phyloP scores from a whole-genome alignment of 1,140 invertebrate species.

The Zaprionus kolodkinae region DNA sequence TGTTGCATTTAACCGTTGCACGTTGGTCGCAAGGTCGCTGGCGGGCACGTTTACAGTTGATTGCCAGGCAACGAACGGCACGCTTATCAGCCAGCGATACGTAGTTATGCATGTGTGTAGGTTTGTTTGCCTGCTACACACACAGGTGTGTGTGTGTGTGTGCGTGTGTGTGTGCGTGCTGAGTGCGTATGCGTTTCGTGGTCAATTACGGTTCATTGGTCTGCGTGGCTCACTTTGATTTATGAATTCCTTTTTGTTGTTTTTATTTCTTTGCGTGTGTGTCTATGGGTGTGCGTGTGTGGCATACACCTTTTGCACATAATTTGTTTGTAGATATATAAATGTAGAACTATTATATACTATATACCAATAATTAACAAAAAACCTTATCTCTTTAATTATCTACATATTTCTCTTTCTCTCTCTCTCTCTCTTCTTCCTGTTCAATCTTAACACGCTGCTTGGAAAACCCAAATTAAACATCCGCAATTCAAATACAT shows the following conservation, averaged over 20 bases:
- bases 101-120: not conserved
- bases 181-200: conserved; percentile 11
- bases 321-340: conserved; percentile 21
- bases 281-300: conserved; percentile 14
- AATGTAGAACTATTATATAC: conserved; percentile 14
- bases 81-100: conserved; percentile 39
- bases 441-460: conserved; percentile 58
- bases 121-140: not conserved
- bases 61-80: conserved; percentile 25
- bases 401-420: conserved; percentile 36
- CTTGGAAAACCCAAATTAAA: conserved; percentile 56
- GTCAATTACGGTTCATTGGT: conserved; percentile 35
- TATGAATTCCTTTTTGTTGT: not conserved
- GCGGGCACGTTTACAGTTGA: conserved; percentile 39
- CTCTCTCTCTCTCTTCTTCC: conserved; percentile 47
- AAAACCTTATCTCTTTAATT: conserved; percentile 29
- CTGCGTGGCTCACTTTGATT: conserved; percentile 14
- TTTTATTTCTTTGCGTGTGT: conserved; percentile 3
- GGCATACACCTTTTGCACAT: conserved; percentile 1
- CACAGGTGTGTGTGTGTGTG: not conserved
- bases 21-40: conserved; percentile 39
- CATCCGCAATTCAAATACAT: conserved; percentile 55
- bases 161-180: not conserved
- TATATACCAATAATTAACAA: conserved; percentile 22
- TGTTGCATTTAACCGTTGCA: conserved; percentile 41